phyloP scores from a whole-genome alignment of 2,113 vertebrate genomes.

The Urocitellus parryii region DNA sequence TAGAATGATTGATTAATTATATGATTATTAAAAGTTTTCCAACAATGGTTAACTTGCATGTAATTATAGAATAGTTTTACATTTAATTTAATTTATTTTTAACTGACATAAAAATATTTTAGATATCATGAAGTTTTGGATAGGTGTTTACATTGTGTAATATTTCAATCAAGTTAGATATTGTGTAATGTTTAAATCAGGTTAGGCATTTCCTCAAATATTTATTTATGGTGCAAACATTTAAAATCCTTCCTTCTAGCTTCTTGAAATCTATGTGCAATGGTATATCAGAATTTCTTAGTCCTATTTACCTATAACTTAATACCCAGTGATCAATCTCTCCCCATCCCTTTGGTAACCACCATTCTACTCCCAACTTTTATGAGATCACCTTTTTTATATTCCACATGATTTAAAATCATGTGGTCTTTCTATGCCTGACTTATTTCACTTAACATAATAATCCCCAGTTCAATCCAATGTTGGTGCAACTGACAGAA shows the following conservation, averaged over 20 bases:
- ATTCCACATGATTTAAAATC: background rate
- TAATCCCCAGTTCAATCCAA: background rate
- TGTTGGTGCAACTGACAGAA: background rate
- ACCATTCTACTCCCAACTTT: background rate
- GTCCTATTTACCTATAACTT: background rate
- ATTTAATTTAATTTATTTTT: background rate
- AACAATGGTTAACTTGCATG: constrained; percentile 26
- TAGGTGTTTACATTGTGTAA: background rate
- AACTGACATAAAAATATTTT: background rate
- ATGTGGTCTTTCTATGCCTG: background rate
- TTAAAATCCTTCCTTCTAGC: background rate
- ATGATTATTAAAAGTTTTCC: constrained; percentile 27
- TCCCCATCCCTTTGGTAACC: too few species aligned
- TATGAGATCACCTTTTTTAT: background rate
- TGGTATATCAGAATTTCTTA: background rate
- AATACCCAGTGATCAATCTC: background rate
- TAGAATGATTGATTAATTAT: background rate
- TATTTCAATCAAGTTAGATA: background rate
- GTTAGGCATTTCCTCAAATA: background rate
- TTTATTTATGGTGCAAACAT: background rate
- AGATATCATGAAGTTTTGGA: background rate
- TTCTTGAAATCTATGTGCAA: background rate
- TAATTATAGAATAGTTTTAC: background rate
- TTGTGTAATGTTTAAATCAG: background rate
- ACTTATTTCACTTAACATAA: background rate